phyloP scores from a whole-genome alignment of 2,797 vertebrate species.

The Urosaurus nigricauda region DNA sequence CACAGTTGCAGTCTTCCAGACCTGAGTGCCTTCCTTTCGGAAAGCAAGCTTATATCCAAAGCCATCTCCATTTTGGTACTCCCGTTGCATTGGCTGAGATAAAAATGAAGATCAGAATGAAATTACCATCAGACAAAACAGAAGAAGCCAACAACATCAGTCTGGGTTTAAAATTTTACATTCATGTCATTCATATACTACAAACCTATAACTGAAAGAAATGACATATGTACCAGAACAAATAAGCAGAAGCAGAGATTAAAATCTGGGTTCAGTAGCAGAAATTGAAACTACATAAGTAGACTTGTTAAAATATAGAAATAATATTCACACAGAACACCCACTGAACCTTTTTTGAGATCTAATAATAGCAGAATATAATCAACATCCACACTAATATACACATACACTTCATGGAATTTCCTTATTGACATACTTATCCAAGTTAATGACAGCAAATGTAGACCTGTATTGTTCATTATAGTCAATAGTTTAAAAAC shows the following conservation, averaged over 20 bases:
- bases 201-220: not conserved
- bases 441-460: not conserved
- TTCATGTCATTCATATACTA: not conserved
- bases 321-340: not conserved
- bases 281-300: not conserved
- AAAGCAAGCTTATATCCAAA: conserved; percentile 94
- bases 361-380: not conserved
- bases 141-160: not conserved
- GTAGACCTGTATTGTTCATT: not conserved
- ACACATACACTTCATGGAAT: not conserved
- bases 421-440: not conserved
- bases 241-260: accelerated
- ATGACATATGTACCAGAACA: not conserved
- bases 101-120: conserved; percentile 31
- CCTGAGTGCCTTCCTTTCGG: conserved; percentile 80
- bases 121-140: conserved; percentile 3
- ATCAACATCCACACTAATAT: not conserved
- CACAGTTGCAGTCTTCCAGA: conserved; percentile 84
- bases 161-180: not conserved
- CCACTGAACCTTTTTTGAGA: not conserved
- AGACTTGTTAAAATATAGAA: not conserved
- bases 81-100: conserved; percentile 86
- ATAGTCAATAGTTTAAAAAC: not conserved
- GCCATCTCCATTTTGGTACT: conserved; percentile 95
- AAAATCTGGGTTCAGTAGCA: not conserved